Evolutionary conservation across 2,797 vertebrate genomes (phyloP).

Genomic region (Crocidura indochinensis): DNA sequence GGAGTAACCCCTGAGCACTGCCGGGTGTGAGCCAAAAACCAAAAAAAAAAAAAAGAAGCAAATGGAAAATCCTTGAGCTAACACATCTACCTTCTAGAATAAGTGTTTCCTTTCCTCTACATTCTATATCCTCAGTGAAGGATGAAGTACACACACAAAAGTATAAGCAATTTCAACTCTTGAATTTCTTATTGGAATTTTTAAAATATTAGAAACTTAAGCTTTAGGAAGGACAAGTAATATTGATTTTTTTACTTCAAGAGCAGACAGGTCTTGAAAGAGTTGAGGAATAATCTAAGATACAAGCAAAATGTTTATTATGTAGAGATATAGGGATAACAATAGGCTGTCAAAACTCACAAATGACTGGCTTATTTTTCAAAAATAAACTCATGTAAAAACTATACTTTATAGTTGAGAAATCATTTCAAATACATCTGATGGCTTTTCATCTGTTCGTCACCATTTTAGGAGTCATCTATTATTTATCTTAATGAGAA

Average conservation of each 20-base stretch:
- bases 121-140: background rate
- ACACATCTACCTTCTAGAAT: too few species aligned
- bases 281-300: conserved; percentile 18
- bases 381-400: background rate
- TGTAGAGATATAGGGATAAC: background rate
- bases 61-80: background rate
- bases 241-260: conserved; percentile 39
- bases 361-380: background rate
- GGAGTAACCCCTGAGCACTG: too few species aligned
- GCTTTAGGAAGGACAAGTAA: background rate
- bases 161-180: background rate
- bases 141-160: background rate
- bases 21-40: too few species aligned
- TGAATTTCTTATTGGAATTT: background rate
- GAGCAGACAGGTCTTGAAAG: background rate
- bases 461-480: background rate
- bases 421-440: conserved; percentile 40
- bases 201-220: conserved; percentile 6
- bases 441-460: too few species aligned
- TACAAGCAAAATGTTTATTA: conserved; percentile 29
- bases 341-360: background rate
- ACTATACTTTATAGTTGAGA: background rate
- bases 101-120: background rate
- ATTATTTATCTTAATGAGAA: background rate
- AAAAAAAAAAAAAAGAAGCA: background rate